Percentiles rank a stretch among this genome's conserved stretches.
These are phyloP conservation scores for Strix aluco DNA, from an alignment of 2,113 vertebrate genomes.

Conservation along the genomic window DNA sequence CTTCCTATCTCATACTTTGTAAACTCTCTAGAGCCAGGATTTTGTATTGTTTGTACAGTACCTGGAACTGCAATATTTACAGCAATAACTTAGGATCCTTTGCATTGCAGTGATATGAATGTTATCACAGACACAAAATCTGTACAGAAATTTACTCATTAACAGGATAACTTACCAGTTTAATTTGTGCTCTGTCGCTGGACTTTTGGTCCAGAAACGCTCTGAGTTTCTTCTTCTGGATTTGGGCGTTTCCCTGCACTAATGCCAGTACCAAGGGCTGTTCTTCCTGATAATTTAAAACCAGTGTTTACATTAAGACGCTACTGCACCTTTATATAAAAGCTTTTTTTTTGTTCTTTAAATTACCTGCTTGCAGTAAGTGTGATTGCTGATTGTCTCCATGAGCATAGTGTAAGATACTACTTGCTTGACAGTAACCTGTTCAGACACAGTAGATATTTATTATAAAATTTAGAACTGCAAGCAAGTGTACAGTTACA, in stretches of 20 bases:
- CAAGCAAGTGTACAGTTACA: background rate
- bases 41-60: background rate
- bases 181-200: slow-evolving; percentile 80
- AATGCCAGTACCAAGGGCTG: slow-evolving; percentile 59
- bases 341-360: background rate
- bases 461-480: background rate
- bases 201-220: slow-evolving; percentile 74
- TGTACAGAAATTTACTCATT: background rate
- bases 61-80: background rate
- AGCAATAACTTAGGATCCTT: background rate
- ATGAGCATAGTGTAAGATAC: slow-evolving; percentile 76
- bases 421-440: slow-evolving; percentile 80
- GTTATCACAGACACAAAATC: background rate
- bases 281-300: slow-evolving; percentile 74
- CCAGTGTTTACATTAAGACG: slow-evolving; percentile 40
- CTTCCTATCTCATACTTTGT: background rate
- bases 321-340: background rate
- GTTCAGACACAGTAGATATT: slow-evolving; percentile 61
- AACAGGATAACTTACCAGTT: slow-evolving; percentile 60
- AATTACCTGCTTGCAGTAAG: slow-evolving; percentile 78
- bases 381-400: slow-evolving; percentile 78
- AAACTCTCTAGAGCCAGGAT: background rate
- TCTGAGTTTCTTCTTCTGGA: slow-evolving; percentile 78
- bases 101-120: background rate
- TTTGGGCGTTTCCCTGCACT: slow-evolving; percentile 77